Evolutionary conservation across 2,113 vertebrate species (phyloP), one percentile per base, ranked within the genome.

Genomic region (Triplophysa rosa): DNA sequence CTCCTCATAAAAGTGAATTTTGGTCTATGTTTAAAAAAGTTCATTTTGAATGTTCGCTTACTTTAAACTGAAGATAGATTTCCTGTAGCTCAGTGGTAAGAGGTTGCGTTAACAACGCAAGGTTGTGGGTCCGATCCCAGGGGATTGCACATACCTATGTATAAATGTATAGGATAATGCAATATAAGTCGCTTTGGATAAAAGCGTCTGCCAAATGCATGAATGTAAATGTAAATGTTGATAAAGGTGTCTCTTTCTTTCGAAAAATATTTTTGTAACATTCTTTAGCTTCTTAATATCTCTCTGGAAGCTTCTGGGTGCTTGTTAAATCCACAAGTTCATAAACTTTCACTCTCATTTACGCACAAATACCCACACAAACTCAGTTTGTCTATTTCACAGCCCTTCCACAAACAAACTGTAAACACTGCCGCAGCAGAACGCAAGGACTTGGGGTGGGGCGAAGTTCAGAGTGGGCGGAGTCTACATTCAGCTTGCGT

Each of bases 301-400:
- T 16, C 2, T 64, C 42, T 47, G 21, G 3, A 52, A 6, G 24
- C 45, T 52, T 69, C 24, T 29, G 4, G 2, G 47, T 16, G 9
- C 24, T 69, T 54, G 24, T 5, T 70, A 12, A 70, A 56, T n/a
- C 10, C 49, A 56, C 26, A 19, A 8, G 26, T 52, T 52, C 45
- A 52, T 11, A 17, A 4, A 56, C 6, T 37, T 71, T 71, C 54
- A 40, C 19, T 72, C 33, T 40, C n/a, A 23, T 6, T 58, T 58
- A 33, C 13, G 14, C 66, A 11, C 26, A 49, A 61, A 59, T 56
- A 24, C 70, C 70, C 2, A 9, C 81, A 86, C 61, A 67, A 83
- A 89, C 80, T 65, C 82, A 59, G 2, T 68, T 61, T n/a, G n/a
- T 77, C 87, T 68, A 86, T 82, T 76, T 89, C 86, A 84, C 89